Evolutionary conservation across 2,888 invertebrate genomes (phyloP).

Genomic region (Apamea epomidion): DNA sequence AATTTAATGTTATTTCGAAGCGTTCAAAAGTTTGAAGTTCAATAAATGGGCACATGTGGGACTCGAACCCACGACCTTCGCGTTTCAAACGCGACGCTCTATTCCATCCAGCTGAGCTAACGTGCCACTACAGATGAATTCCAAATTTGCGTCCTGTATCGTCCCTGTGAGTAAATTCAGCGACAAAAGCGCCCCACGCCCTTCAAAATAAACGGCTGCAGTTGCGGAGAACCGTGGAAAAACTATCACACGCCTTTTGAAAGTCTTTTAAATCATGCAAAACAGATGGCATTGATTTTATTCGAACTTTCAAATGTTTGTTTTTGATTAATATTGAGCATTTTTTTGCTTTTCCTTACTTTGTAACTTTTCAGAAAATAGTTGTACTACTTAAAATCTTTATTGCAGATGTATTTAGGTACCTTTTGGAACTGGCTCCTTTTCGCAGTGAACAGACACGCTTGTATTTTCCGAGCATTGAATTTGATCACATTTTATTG

Average conservation of each 20-base stretch:
- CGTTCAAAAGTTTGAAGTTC: neutral
- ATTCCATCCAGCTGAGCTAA: constrained; percentile 29
- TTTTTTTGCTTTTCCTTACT: neutral
- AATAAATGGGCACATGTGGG: constrained; percentile 29
- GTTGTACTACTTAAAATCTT: neutral
- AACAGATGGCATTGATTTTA: constrained; percentile 13
- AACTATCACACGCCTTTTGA: no score
- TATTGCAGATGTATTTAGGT: neutral
- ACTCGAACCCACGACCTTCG: neutral
- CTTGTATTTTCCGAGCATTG: no score
- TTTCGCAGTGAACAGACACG: no score
- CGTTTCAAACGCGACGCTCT: constrained; percentile 17
- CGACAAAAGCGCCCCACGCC: constrained; percentile 7
- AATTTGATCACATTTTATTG: no score
- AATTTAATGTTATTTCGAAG: no score
- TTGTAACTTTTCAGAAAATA: neutral
- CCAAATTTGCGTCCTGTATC: neutral
- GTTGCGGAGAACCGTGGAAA: neutral
- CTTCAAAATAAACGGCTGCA: neutral
- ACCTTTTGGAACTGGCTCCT: no score
- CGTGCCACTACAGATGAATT: neutral
- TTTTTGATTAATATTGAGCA: neutral
- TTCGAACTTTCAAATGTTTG: neutral
- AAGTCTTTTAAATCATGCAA: neutral
- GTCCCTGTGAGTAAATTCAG: constrained; percentile 4